Evolutionary conservation across 2,113 vertebrate genomes (phyloP).

Genomic region (Cyphomyrus plagiostoma): DNA sequence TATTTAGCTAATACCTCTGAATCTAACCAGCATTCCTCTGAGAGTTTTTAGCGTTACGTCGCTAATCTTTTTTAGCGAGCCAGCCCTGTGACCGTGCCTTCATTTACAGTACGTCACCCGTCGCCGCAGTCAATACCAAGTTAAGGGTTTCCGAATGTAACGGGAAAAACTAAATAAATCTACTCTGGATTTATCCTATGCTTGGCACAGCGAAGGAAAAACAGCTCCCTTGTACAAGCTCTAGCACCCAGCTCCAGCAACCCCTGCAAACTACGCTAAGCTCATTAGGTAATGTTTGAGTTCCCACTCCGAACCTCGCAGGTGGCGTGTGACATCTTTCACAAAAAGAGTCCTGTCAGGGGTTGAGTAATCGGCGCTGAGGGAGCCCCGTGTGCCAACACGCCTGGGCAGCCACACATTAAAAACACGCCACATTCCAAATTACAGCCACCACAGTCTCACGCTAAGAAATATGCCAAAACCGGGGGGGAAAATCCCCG

Average conservation of each 20-base stretch:
- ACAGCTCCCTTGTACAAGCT: not conserved
- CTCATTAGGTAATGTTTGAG: not conserved
- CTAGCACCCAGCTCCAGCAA: constrained; percentile 8
- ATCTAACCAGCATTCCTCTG: not conserved
- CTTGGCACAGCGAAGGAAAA: not conserved
- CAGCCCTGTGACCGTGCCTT: not conserved
- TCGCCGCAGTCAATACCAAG: not conserved
- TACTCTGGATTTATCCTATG: not conserved
- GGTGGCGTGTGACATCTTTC: not conserved
- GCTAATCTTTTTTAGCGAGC: not conserved
- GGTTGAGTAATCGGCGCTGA: not conserved
- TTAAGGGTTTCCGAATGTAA: not conserved
- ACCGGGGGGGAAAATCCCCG: not conserved
- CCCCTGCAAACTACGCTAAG: not conserved
- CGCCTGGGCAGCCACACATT: not conserved
- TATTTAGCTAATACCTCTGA: not conserved
- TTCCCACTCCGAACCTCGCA: not conserved
- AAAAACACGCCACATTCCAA: not conserved
- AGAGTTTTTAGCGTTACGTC: not conserved
- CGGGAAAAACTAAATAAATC: not conserved
- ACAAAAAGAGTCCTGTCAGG: not conserved
- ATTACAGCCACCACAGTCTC: constrained; percentile 1
- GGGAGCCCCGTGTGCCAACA: not conserved
- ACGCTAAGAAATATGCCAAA: not conserved
- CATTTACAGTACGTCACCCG: not conserved